Evolutionary conservation across 2,797 vertebrate genomes (phyloP).

Genomic region (Neosalanx taihuensis): DNA sequence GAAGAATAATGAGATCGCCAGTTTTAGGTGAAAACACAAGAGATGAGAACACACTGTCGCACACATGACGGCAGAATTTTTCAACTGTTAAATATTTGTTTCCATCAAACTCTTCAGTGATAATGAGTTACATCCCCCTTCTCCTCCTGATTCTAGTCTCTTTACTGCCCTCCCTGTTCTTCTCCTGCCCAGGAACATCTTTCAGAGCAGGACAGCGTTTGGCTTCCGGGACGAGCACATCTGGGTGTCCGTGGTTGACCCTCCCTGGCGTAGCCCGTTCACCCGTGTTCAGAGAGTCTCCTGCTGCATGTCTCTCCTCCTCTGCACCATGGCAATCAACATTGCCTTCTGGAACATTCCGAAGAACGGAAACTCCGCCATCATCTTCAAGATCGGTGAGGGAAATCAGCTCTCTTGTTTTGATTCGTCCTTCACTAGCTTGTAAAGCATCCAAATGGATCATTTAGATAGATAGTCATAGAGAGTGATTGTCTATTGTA

Average conservation of each 20-base stretch:
- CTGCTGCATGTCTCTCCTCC: slow-evolving; percentile 82
- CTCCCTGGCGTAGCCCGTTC: slow-evolving; percentile 77
- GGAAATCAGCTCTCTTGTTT: not conserved
- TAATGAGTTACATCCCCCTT: not conserved
- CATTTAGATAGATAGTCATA: no score
- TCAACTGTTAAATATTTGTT: not conserved
- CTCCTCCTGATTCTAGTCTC: not conserved
- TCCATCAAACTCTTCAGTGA: not conserved
- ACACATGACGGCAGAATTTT: not conserved
- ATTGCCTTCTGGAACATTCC: slow-evolving; percentile 84
- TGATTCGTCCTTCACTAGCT: no score
- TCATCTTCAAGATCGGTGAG: slow-evolving; percentile 70
- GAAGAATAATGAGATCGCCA: slow-evolving; percentile 74
- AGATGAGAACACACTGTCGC: not conserved
- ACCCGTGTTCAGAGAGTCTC: slow-evolving; percentile 80
- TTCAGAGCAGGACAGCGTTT: slow-evolving; percentile 73
- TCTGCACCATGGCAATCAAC: slow-evolving; percentile 84
- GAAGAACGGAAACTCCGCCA: slow-evolving; percentile 52
- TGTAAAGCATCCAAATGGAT: no score
- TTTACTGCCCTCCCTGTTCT: not conserved
- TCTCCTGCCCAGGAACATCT: slow-evolving; percentile 71
- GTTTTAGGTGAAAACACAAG: slow-evolving; percentile 71
- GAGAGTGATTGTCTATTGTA: no score
- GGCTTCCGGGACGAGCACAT: slow-evolving; percentile 83
- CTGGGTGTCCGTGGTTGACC: slow-evolving; percentile 80